A percentile compares a stretch with the other conserved stretches of the same genome.
These are phyloP conservation scores for Siphlonurus alternatus DNA, from an alignment of 2,888 invertebrate species.

Conservation along the genomic window DNA sequence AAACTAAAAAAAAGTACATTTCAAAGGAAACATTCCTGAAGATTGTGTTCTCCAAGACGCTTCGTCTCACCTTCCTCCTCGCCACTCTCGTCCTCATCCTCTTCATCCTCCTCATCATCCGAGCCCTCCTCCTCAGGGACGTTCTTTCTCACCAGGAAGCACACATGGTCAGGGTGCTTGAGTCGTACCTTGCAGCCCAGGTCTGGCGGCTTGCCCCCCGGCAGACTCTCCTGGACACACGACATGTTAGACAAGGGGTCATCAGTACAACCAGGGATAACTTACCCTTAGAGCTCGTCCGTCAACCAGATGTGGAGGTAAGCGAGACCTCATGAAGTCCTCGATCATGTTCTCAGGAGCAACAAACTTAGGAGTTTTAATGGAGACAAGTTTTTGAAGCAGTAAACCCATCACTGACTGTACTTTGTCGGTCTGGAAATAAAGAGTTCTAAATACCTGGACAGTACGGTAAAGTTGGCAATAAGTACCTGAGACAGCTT, in stretches of 20 bases:
- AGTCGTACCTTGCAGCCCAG: constrained; percentile 11
- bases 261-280: neutral
- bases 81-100: constrained; percentile 6
- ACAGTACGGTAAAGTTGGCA: too few relatives aligned
- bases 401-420: constrained; percentile 11
- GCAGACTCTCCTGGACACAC: constrained; percentile 3
- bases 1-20: too few relatives aligned
- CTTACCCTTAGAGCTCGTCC: constrained; percentile 10
- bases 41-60: too few relatives aligned
- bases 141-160: constrained; percentile 9
- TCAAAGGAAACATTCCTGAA: too few relatives aligned
- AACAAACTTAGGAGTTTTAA: constrained; percentile 10
- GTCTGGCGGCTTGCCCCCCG: constrained; percentile 10
- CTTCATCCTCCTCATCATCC: constrained; percentile 7
- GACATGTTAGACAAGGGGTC: neutral
- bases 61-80: constrained; percentile 6
- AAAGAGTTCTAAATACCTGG: neutral
- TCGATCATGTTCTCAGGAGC: constrained; percentile 12
- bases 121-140: constrained; percentile 2
- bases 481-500: constrained; percentile 13
- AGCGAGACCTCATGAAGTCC: constrained; percentile 12
- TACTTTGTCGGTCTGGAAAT: constrained; percentile 11
- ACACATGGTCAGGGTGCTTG: constrained; percentile 12
- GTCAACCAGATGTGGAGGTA: constrained; percentile 12
- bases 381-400: constrained; percentile 10